Conservation (phyloP, 2,113 vertebrate species). For the Patagioenas fasciata region DNA sequence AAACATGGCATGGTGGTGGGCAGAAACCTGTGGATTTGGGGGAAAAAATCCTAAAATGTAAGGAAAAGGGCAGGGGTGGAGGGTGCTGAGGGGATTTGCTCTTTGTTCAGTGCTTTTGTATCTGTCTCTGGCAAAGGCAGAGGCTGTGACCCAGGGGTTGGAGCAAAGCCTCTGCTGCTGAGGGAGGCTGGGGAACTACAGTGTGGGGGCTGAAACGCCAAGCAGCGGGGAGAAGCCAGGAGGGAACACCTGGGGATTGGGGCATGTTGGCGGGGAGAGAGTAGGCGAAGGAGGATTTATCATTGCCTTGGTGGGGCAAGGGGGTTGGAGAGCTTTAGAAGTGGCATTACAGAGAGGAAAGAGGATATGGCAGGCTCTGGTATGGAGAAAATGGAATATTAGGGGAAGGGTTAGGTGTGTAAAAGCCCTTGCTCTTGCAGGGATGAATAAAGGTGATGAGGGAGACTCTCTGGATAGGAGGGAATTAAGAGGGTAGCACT, state of each 20-base stretch:
- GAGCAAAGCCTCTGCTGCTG: not conserved
- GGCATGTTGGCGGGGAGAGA: accelerated
- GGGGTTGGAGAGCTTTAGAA: not conserved
- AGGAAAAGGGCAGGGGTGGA: not conserved
- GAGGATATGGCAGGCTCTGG: not conserved
- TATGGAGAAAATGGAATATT: not conserved
- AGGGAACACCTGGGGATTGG: not conserved
- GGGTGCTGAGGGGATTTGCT: not conserved
- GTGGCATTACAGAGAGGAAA: not conserved
- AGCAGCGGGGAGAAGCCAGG: not conserved
- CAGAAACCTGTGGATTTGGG: not conserved
- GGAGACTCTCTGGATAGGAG: not conserved
- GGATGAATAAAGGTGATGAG: not conserved
- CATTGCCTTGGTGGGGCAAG: not conserved
- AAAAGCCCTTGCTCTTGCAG: not conserved
- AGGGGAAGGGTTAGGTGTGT: not conserved
- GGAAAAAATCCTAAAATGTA: not conserved
- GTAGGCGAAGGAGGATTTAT: not conserved
- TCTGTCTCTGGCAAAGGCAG: not conserved
- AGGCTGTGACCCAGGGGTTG: not conserved
- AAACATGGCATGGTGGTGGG: accelerated
- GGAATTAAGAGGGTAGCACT: not conserved
- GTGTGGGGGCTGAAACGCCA: not conserved
- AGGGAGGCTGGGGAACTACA: not conserved
- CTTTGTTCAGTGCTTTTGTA: not conserved